Evolutionary conservation across 2,888 invertebrate species (phyloP), one percentile per base, ranked within the genome.

Genomic region (Sminthurinus aureus): DNA sequence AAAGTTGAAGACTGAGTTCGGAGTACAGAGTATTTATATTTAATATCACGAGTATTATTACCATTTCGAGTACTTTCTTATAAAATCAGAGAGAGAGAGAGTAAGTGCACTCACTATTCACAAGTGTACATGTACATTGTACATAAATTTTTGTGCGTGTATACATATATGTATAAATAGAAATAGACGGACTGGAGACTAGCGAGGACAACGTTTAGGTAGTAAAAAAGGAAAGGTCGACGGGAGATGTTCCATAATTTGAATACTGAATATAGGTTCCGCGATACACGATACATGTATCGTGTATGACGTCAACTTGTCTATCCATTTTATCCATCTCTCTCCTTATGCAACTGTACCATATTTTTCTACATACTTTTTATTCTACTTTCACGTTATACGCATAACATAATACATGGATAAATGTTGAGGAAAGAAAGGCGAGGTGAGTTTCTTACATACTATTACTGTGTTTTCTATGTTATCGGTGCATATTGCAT

Each of bases 211-310:
- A 1, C 6, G 38, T 38, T 38, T 38, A 4, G 38, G 38, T 38
- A 38, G 38, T 38, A 38, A 38, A 38, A 50, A 38, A 50, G 4
- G 50, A 79, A 79, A 79, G 69, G 69, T 51, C 69, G 79, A 51
- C 38, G 75, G 15, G 26, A 67, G 79, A 79, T 67, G 79, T 79
- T 79, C 50, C 79, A n/a, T n/a, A 79, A 50, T 67, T 51, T 69
- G 69, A 67, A 79, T 26, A 79, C 69, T 18, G 24, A 51, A 38
- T 79, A 18, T 50, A 38, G 38, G 38, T 38, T 38, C 38, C 38
- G 38, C 38, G 38, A 6, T 38, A 38, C 38, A 6, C 1, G 38
- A 38, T 38, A 38, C 38, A 38, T 38, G 38, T 38, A 38, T 4
- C 38, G 6, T 38, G n/a, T 26, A 79, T 79, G 79, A 79, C 79